A percentile compares a stretch with the other conserved stretches of the same genome.
Evolutionary conservation across 2,113 vertebrate species (phyloP).

Genomic region (Oryctolagus cuniculus): mOryCun1.1 NC_091452.1:17743501-17744000

Average conservation of each 20-base stretch:
- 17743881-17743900: conserved; percentile 96
- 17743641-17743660: not conserved
- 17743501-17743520: not conserved
- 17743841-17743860: conserved; percentile 96
- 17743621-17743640: not conserved
- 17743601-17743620: not conserved
- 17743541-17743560: not conserved
- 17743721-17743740: not conserved
- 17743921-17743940: conserved; percentile 95
- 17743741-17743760: not conserved
- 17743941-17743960: conserved; percentile 96
- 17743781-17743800: not conserved
- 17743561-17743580: not conserved
- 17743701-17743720: not conserved
- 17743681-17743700: not conserved
- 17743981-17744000: conserved; percentile 93
- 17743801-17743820: not conserved
- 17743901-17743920: conserved; percentile 95
- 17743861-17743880: conserved; percentile 98
- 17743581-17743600: not conserved
- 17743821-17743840: conserved; percentile 90
- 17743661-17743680: not conserved
- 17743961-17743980: conserved; percentile 96
- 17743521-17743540: rapidly evolving
- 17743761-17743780: not conserved